Base-by-base conservation (phyloP, 2,888 invertebrate genomes). In the Archips xylosteana region DNA sequence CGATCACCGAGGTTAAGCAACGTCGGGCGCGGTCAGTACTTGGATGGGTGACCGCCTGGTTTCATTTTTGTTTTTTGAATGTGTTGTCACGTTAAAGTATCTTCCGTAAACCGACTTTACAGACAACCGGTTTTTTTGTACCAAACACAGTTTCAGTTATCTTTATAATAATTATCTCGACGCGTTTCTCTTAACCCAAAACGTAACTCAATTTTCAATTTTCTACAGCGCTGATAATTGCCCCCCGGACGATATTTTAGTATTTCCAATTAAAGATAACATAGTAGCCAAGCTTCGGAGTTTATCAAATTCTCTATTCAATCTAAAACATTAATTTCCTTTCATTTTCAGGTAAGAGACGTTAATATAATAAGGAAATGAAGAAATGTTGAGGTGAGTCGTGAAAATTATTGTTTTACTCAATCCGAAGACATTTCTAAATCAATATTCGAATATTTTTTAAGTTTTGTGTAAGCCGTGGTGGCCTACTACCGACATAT, bases 221-320 rank as follows among this genome's bases (percentile, higher is more conserved):
- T 69, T 51, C 62, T 34, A 5, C 57, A 61, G 61, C 67, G 66
- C 77, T 77, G 63, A 78, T 78, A 76, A 80, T 74, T 75, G 77
- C 57, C 36, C 72, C 47, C 65, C 66, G 49, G 73, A 75, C 73
- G 75, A 76, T 78, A 79, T 79, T 79, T 80, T 78, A 78, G 79
- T 79, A 64, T 73, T 73, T 68, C 51, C 73, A 73, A 73, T 73
- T 73, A 73, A 64, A 69, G 59, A 69, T 73, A 69, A 69, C 73
- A 39, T 73, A 71, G 65, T 65, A 39, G 23, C 67, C 23, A 47
- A 49, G 62, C 49, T 73, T 59, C 36, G n/a, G 15, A 65, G 60
- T 61, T 65, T 71, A 71, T 71, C 59, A 62, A 6, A 72, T 60
- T 65, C 39, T 39, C 69, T 69, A 51, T 64, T 65, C n/a, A 36